A percentile compares a stretch with the other conserved stretches of the same genome.
These are phyloP conservation scores for Drosophila demipolita DNA, from an alignment of 2,888 invertebrate genomes.

Conservation along the genomic window DNA sequence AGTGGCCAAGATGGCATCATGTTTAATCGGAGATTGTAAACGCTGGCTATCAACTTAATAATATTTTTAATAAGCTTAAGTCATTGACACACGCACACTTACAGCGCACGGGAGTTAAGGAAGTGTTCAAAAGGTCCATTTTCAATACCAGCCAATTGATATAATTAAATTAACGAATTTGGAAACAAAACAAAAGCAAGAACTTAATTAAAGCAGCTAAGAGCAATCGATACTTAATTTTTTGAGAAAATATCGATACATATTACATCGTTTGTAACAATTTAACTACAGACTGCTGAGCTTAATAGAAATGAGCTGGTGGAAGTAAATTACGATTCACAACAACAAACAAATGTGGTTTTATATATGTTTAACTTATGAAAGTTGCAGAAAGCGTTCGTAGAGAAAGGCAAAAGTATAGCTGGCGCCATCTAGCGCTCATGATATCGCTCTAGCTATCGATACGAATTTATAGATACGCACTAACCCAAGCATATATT, in stretches of 20 bases:
- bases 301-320: too few relatives aligned
- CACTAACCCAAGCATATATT: not conserved
- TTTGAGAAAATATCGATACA: not conserved
- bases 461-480: conserved; percentile 15
- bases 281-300: not conserved
- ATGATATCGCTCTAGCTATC: conserved; percentile 2
- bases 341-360: not conserved
- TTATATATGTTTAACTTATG: not conserved
- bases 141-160: not conserved
- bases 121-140: conserved; percentile 35
- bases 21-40: conserved; percentile 40
- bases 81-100: conserved; percentile 29
- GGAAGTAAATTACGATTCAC: not conserved
- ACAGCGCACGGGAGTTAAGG: conserved; percentile 80
- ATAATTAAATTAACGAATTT: conserved; percentile 8
- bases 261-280: not conserved
- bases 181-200: conserved; percentile 14
- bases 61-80: conserved; percentile 27
- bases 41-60: conserved; percentile 65
- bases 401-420: not conserved
- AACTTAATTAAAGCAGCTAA: conserved; percentile 12
- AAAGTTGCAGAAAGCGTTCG: not conserved
- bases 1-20: conserved; percentile 62
- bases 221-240: not conserved
- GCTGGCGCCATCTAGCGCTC: conserved; percentile 1